Percentiles rank a stretch among this genome's conserved stretches.
These are phyloP conservation scores for Coronaproctus castanopsis DNA, from an alignment of 2,888 invertebrate genomes.

Conservation along the genomic window DNA sequence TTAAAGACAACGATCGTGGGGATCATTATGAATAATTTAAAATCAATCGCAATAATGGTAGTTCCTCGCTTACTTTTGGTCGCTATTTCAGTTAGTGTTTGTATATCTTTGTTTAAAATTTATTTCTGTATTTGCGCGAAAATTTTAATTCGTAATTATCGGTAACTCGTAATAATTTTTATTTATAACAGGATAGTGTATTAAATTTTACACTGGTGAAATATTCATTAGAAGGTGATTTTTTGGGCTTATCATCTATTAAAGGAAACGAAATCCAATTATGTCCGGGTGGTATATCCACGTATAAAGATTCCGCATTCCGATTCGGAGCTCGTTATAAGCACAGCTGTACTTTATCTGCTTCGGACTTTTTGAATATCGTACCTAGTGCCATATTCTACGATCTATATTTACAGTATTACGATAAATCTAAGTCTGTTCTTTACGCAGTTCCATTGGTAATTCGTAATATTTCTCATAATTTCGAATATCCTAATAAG, in stretches of 20 bases:
- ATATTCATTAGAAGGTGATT: constrained; percentile 27
- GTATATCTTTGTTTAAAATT: no score
- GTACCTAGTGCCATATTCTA: constrained; percentile 29
- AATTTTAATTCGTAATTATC: no score
- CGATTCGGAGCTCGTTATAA: constrained; percentile 28
- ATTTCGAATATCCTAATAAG: constrained; percentile 26
- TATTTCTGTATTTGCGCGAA: no score
- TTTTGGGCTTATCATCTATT: constrained; percentile 26
- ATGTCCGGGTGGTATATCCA: constrained; percentile 23
- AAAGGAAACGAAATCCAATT: constrained; percentile 20
- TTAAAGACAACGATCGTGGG: no score
- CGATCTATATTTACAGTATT: constrained; percentile 33
- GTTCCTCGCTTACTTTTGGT: no score
- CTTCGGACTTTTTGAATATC: constrained; percentile 26
- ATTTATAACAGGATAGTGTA: constrained; percentile 26
- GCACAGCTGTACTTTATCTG: constrained; percentile 25
- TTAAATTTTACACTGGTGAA: constrained; percentile 29
- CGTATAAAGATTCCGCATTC: constrained; percentile 22
- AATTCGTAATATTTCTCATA: constrained; percentile 30
- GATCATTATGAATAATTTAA: no score
- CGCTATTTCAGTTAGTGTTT: no score
- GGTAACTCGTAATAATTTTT: no score
- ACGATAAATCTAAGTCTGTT: constrained; percentile 26
- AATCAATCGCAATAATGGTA: no score
- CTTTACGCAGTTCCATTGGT: constrained; percentile 36